Conservation (phyloP, 2,113 vertebrate genomes). For the Actenoides hombroni region DNA sequence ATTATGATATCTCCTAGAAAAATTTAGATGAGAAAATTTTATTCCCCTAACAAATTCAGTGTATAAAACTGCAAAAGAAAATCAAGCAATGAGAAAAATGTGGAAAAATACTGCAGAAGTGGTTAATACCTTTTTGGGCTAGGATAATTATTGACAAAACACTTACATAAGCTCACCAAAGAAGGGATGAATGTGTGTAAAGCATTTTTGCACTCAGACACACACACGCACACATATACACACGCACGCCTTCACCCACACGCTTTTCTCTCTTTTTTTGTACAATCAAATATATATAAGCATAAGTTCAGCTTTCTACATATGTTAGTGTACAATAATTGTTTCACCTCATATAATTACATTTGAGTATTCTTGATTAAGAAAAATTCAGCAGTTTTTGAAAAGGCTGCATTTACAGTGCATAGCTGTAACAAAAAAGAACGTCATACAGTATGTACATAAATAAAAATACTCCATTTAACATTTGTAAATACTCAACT, state of each 20-base stretch:
- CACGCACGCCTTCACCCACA: slow-evolving; percentile 65
- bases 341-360: slow-evolving; percentile 91
- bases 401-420: slow-evolving; percentile 99
- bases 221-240: slow-evolving; percentile 63
- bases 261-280: slow-evolving; percentile 71
- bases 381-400: slow-evolving; percentile 90
- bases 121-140: slow-evolving; percentile 70
- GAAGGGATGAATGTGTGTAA: slow-evolving; percentile 74
- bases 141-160: slow-evolving; percentile 72
- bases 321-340: slow-evolving; percentile 92
- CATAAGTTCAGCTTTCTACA: slow-evolving; percentile 89
- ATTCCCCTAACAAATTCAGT: slow-evolving; percentile 81
- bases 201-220: slow-evolving; percentile 74
- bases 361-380: slow-evolving; percentile 97
- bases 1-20: slow-evolving; percentile 82
- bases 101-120: slow-evolving; percentile 79
- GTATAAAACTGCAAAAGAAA: slow-evolving; percentile 84
- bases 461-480: slow-evolving; percentile 98
- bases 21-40: slow-evolving; percentile 84
- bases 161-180: slow-evolving; percentile 78
- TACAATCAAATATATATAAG: slow-evolving; percentile 96
- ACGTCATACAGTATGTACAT: slow-evolving; percentile 92
- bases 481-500: slow-evolving; percentile 94
- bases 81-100: slow-evolving; percentile 78
- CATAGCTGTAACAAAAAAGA: slow-evolving; percentile 99